Conservation (phyloP, 2,113 vertebrate species). For the Rhinogobius similis region DNA sequence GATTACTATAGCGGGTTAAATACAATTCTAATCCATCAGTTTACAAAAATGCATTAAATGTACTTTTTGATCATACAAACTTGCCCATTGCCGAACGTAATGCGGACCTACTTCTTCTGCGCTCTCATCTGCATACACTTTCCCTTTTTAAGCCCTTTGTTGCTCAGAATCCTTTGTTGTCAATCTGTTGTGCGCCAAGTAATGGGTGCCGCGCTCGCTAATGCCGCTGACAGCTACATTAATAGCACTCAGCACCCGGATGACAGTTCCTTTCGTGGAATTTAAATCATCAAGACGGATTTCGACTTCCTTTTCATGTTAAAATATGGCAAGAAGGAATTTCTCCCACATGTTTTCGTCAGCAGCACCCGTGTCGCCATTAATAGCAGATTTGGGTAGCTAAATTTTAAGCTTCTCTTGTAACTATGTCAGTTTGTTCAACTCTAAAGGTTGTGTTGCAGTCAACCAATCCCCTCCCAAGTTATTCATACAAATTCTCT, state of each 20-base stretch:
- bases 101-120: conserved; percentile 10
- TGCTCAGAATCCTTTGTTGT: conserved; percentile 46
- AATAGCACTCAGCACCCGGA: conserved; percentile 48
- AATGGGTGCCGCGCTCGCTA: conserved; percentile 19
- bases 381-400: conserved; percentile 9
- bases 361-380: neutral
- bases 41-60: neutral
- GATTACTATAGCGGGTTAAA: neutral
- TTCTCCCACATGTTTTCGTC: conserved; percentile 34
- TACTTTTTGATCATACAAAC: neutral
- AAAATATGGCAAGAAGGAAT: conserved; percentile 6
- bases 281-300: conserved; percentile 52
- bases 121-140: conserved; percentile 15
- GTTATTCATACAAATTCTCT: neutral
- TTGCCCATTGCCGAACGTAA: neutral
- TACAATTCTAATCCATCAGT: neutral
- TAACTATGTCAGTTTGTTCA: neutral
- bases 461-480: neutral
- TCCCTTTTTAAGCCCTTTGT: conserved; percentile 23
- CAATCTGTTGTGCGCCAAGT: conserved; percentile 35
- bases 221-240: conserved; percentile 59
- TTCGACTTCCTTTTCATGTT: conserved; percentile 38
- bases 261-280: conserved; percentile 58
- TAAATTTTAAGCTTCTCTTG: neutral
- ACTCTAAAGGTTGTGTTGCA: neutral